Evolutionary conservation across 2,888 invertebrate genomes (phyloP), one percentile per base, ranked within the genome.

Genomic region (Cephus rjabovi): DNA sequence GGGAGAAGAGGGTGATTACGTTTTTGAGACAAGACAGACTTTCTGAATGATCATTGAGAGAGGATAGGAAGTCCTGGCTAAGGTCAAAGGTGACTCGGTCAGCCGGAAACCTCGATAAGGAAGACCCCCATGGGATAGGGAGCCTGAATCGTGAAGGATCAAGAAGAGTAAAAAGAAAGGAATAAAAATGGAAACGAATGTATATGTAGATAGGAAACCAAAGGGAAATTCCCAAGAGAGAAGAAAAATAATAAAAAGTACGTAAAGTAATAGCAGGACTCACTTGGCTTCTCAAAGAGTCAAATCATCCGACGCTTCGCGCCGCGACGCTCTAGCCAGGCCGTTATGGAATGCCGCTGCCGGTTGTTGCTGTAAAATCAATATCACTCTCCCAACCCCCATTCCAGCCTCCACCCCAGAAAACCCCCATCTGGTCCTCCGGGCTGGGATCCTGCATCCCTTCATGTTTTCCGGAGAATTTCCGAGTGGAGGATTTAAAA

Each of bases 301-400:
- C 77, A 75, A 75, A 78, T 73, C 76, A 70, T 73, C 30, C 30
- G 33, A 30, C 71, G 31, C 71, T 15, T 4, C 15, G 71, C 31
- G 71, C 23, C 71, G 71, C 33, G 71, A 31, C 35, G 75, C 73
- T 78, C 76, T 75, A 80, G 78, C 80, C 83, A 81, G 82, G 82
- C 79, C 80, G 81, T 34, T 86, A 86, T 86, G 86, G 88, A 88
- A 88, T 86, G 83, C 84, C 83, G 83, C 83, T 82, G 83, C 84
- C 80, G 85, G 89, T 88, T 89, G 88, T 89, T 88, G 89, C 88
- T 89, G 89, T 81, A 87, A 89, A 88, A 89, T 89, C 89, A 89
- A 89, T 89, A 89, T 89, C 84, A 85, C 85, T 71, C 71, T 70
- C 80, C 81, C 79, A 81, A 79, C 82, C 79, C 33, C 71, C 11